A percentile compares a stretch with the other conserved stretches of the same genome.
Conservation (phyloP, 2,797 vertebrate genomes). For the Potorous gilbertii region DNA sequence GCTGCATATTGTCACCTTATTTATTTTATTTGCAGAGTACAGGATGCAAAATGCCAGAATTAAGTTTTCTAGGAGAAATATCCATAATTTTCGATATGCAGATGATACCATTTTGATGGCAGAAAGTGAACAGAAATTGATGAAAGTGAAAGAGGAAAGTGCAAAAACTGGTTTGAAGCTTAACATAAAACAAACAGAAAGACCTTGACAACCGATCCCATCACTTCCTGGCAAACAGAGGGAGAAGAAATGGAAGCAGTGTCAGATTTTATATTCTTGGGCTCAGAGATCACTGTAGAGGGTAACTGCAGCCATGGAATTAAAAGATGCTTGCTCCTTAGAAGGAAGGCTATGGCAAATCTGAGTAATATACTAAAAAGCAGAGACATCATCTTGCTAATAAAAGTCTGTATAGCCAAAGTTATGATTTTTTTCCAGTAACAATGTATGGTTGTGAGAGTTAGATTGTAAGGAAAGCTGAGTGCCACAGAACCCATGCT, state of each 20-base stretch:
- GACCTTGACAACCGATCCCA: neutral
- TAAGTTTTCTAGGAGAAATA: neutral
- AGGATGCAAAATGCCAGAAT: neutral
- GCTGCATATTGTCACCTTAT: neutral
- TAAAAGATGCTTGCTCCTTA: neutral
- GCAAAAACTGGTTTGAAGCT: neutral
- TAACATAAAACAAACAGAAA: neutral
- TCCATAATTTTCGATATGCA: neutral
- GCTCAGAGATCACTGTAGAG: neutral
- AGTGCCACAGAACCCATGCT: neutral
- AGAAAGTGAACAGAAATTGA: neutral
- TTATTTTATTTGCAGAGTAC: neutral
- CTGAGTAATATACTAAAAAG: neutral
- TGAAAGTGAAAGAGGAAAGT: neutral
- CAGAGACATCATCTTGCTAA: neutral
- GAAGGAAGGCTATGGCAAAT: neutral
- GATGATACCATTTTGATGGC: neutral
- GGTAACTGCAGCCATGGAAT: neutral
- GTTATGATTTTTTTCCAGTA: neutral
- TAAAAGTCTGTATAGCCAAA: neutral
- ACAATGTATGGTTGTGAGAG: neutral
- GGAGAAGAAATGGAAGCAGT: neutral
- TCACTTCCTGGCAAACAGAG: neutral
- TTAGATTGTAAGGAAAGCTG: neutral
- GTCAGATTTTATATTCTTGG: neutral